Percentiles rank a stretch among this genome's conserved stretches.
Conservation (phyloP, 2,888 invertebrate species). For the Lampropteryx suffumata region DNA sequence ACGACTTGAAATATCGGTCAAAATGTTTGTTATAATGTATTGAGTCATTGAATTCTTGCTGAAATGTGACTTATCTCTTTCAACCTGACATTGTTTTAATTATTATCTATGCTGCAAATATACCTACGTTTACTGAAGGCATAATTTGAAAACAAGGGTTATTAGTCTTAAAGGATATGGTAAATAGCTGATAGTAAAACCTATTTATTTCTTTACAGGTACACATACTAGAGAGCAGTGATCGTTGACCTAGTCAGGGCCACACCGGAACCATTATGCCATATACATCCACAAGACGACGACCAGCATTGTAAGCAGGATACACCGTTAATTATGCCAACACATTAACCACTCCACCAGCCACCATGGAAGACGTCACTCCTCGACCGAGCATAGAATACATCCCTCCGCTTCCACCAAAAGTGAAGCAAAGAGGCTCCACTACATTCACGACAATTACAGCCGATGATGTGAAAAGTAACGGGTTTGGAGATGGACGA, state of each 20-base stretch:
- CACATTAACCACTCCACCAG: slow-evolving; percentile 52
- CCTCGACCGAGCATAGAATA: slow-evolving; percentile 71
- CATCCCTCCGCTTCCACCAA: slow-evolving; percentile 83
- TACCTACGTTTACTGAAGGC: too few species aligned
- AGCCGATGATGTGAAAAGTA: slow-evolving; percentile 52
- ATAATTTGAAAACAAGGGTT: neutral
- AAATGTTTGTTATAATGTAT: slow-evolving; percentile 4
- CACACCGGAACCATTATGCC: slow-evolving; percentile 80
- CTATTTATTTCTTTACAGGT: slow-evolving; percentile 62
- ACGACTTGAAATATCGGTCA: slow-evolving; percentile 27
- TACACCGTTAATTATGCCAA: slow-evolving; percentile 75
- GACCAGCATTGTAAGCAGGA: slow-evolving; percentile 66
- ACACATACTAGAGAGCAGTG: slow-evolving; percentile 53
- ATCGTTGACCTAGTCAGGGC: slow-evolving; percentile 71
- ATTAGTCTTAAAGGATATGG: neutral
- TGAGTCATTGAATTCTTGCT: neutral
- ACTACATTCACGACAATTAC: slow-evolving; percentile 76
- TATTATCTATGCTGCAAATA: too few species aligned
- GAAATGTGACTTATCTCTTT: slow-evolving; percentile 6
- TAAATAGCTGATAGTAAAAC: neutral
- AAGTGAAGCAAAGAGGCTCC: slow-evolving; percentile 74
- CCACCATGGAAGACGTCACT: slow-evolving; percentile 80
- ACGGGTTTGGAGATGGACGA: slow-evolving; percentile 63
- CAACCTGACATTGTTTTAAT: neutral
- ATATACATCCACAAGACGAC: slow-evolving; percentile 70